Evolutionary conservation across 2,113 vertebrate species (phyloP).

Genomic region (Paratilapia polleni): DNA sequence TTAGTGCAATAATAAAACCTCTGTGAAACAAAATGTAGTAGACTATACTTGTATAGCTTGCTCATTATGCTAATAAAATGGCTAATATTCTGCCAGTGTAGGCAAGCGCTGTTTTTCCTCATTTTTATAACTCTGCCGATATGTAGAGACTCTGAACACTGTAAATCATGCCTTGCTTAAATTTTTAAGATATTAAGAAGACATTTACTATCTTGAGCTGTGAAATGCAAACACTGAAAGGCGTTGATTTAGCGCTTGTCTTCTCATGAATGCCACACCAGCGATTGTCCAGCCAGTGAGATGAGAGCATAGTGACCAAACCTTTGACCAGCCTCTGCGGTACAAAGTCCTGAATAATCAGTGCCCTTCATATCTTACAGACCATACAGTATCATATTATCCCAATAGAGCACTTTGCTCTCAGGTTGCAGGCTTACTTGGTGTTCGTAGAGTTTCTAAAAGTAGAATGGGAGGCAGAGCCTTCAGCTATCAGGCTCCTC

Average conservation of each 20-base stretch:
- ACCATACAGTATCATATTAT: background rate
- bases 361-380: background rate
- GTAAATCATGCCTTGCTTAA: fast-evolving
- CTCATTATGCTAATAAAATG: background rate
- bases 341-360: background rate
- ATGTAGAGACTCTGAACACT: background rate
- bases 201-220: background rate
- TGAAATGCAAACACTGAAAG: background rate
- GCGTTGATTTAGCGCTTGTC: background rate
- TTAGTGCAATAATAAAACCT: no score
- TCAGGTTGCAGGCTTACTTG: background rate
- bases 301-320: background rate
- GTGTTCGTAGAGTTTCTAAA: background rate
- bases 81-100: background rate
- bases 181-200: background rate
- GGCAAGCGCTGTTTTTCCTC: background rate
- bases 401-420: background rate
- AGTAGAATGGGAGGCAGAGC: background rate
- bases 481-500: background rate
- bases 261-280: background rate
- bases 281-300: background rate
- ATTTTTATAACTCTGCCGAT: background rate
- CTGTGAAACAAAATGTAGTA: no score
- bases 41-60: no score
- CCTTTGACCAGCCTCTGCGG: background rate